Percentiles rank a stretch among this genome's conserved stretches.
These are phyloP conservation scores for Alouatta palliata DNA, from an alignment of 2,113 vertebrate species.

Conservation along the genomic window DNA sequence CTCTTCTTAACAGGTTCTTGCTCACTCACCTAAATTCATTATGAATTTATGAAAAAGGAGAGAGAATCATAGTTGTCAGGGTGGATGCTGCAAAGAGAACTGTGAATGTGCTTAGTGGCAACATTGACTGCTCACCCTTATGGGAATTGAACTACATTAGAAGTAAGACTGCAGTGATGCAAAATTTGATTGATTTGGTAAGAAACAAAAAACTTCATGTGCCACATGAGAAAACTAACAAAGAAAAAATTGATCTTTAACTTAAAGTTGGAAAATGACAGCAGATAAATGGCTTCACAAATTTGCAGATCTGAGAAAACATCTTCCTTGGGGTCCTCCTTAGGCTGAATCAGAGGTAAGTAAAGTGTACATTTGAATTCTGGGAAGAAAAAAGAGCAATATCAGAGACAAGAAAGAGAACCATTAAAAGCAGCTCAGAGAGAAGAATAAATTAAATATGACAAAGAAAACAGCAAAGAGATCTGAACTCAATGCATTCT, in stretches of 20 bases:
- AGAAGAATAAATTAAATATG: fast-evolving
- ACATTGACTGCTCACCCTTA: neutral
- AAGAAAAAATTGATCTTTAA: constrained; percentile 39
- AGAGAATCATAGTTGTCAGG: neutral
- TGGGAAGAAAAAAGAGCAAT: neutral
- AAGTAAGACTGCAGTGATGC: neutral
- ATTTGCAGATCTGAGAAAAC: constrained; percentile 16
- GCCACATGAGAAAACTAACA: neutral
- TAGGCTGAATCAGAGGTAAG: neutral
- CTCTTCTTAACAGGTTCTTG: neutral
- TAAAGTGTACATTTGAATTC: neutral
- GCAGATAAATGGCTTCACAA: neutral
- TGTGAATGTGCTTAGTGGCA: neutral
- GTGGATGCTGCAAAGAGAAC: neutral
- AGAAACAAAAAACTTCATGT: neutral
- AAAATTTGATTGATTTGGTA: constrained; percentile 41
- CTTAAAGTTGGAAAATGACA: constrained; percentile 36
- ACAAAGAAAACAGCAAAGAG: neutral
- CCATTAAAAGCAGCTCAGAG: neutral
- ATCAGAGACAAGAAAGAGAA: neutral
- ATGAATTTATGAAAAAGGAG: neutral
- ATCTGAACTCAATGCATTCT: neutral
- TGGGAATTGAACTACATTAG: neutral
- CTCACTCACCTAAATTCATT: too few species aligned
- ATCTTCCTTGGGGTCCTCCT: neutral